Percentiles rank a stretch among this genome's conserved stretches.
Evolutionary conservation across 1,140 invertebrate species (phyloP).

Genomic region (Schlechtendalia chinensis): DNA sequence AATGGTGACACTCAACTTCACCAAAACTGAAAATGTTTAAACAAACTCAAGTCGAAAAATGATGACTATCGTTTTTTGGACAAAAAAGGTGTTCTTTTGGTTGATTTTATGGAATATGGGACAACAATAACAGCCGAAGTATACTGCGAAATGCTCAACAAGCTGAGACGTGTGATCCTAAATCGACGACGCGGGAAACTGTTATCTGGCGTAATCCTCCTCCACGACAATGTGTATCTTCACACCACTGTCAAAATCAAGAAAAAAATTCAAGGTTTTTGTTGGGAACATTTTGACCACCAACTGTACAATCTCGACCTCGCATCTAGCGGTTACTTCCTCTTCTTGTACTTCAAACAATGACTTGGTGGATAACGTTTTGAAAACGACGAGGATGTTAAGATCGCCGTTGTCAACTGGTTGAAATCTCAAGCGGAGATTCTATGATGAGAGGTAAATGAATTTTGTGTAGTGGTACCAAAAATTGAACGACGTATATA

Average conservation of each 20-base stretch:
- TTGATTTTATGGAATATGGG: not conserved
- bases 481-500: not conserved
- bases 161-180: not conserved
- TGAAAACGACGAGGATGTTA: not conserved
- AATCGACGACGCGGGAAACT: not conserved
- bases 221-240: not conserved
- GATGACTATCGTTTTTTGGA: constrained; percentile 7
- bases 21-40: not conserved
- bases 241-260: not conserved
- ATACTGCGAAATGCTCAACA: not conserved
- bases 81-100: no score
- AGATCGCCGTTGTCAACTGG: not conserved
- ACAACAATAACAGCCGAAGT: not conserved
- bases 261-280: not conserved
- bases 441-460: not conserved
- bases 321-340: not conserved
- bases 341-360: not conserved
- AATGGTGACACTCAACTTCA: not conserved
- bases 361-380: not conserved
- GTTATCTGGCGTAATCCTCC: not conserved
- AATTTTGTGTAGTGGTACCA: not conserved
- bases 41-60: not conserved
- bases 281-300: not conserved
- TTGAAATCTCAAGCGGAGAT: not conserved
- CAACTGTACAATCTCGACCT: not conserved